Evolutionary conservation across 2,113 vertebrate genomes (phyloP), one percentile per base, ranked within the genome.

Genomic region (Microcebus griseorufus): DNA sequence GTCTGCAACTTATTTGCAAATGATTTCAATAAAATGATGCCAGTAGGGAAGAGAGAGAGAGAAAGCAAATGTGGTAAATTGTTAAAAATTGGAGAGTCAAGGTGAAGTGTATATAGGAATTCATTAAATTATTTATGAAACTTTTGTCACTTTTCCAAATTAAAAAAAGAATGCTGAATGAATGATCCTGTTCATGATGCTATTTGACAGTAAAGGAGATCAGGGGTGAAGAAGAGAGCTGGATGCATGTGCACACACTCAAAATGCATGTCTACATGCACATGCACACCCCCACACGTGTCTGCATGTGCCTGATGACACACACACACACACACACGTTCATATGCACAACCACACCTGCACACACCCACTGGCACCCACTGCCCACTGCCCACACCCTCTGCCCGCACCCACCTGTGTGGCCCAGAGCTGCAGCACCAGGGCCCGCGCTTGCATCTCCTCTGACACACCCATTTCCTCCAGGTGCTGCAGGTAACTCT

Each of bases 391-490:
- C 14, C 2, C 2, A 53, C 48, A 45, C 45, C 45, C 45, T 45
- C 45, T 45, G 3, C 13, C 67, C 75, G 3, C 3, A 48, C 95
- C 45, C 96, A 99, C 99, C 99, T 99, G 98, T 4, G 99, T 98
- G 75, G 99, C 99, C 99, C 99, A 99, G 14, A 99, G 99, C 83
- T 99, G 99, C 96, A 99, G 97, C 55, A 99, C 94, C 85, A 99
- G 73, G 0, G 99, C 99, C 79, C 98, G 99, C 0, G 92, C 98
- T 96, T 98, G 98, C 92, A 97, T 99, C 9, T 99, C 98, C 18
- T 96, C 97, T 1, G 98, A 97, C 0, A 95, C 97, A 0, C 98
- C 99, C 10, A 98, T 96, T 64, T 99, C 98, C 90, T 98, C 96
- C 29, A 98, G 98, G 65, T 99, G 98, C 67, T 17, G 94, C 82